phyloP scores from a whole-genome alignment of 1,140 invertebrate genomes.

The Hylaeus anthracinus region DNA sequence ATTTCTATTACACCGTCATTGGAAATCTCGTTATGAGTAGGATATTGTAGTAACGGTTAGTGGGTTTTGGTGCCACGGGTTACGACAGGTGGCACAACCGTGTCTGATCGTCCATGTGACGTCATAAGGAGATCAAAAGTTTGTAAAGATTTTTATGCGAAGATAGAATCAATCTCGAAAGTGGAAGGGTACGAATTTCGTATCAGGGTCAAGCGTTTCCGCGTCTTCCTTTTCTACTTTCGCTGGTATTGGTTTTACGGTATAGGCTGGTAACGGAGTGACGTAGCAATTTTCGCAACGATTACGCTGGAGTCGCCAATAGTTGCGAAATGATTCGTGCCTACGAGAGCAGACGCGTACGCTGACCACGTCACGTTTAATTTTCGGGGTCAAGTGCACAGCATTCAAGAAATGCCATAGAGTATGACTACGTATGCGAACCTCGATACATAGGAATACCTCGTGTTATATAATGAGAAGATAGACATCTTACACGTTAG shows the following conservation, averaged over 20 bases:
- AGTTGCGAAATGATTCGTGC: conserved; percentile 37
- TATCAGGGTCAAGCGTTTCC: neutral
- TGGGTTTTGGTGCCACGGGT: conserved; percentile 28
- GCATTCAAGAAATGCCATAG: conserved; percentile 13
- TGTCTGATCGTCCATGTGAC: neutral
- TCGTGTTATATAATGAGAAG: conserved; percentile 5
- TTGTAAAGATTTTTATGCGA: too few species aligned
- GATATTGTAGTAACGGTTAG: conserved; percentile 21
- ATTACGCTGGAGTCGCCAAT: conserved; percentile 4
- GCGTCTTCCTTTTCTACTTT: conserved; percentile 13
- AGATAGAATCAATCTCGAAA: conserved; percentile 1
- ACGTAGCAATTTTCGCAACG: conserved; percentile 31
- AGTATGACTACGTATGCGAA: neutral
- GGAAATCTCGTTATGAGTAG: conserved; percentile 15
- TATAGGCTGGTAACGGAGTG: conserved; percentile 17
- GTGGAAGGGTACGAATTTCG: neutral
- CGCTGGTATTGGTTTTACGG: neutral
- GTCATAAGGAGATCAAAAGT: neutral
- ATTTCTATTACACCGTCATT: conserved; percentile 20
- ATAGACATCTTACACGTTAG: neutral
- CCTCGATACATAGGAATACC: neutral
- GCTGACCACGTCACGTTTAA: conserved; percentile 38
- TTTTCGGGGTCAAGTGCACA: conserved; percentile 51
- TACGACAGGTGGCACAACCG: conserved; percentile 15
- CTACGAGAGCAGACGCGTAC: neutral